These are phyloP conservation scores for Chaetops frenatus DNA, from an alignment of 2,113 vertebrate genomes.

Conservation along the genomic window DNA sequence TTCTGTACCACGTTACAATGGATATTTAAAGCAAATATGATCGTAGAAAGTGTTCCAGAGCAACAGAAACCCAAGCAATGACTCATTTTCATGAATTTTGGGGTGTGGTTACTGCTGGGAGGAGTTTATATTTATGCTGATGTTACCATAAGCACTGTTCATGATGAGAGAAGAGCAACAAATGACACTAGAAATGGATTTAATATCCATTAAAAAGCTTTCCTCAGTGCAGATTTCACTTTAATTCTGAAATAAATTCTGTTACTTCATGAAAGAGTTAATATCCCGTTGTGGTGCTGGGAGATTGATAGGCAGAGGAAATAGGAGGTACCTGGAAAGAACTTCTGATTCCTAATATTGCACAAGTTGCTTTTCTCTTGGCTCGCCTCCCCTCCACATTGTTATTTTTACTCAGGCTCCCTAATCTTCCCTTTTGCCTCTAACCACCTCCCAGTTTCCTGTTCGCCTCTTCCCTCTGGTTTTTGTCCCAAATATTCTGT, in stretches of 20 bases:
- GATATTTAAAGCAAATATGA: neutral
- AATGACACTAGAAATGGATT: neutral
- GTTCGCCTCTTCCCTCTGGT: neutral
- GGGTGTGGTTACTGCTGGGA: neutral
- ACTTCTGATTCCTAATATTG: neutral
- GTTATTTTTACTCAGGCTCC: constrained; percentile 23
- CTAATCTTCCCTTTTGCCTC: constrained; percentile 3
- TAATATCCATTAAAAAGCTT: neutral
- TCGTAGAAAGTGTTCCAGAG: neutral
- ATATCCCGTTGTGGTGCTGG: neutral
- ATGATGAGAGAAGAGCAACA: neutral
- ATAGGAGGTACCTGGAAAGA: constrained; percentile 53
- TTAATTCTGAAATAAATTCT: neutral
- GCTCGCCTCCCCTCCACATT: neutral
- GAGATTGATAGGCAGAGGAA: constrained; percentile 43
- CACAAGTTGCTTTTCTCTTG: neutral
- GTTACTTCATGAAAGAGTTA: constrained; percentile 23
- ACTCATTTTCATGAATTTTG: neutral
- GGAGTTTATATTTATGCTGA: neutral
- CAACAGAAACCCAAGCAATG: neutral
- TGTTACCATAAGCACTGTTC: neutral
- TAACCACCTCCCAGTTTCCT: constrained; percentile 23
- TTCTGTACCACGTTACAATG: neutral
- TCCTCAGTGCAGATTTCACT: neutral
- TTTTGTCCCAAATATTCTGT: neutral